Evolutionary conservation across 2,797 vertebrate genomes (phyloP).

Genomic region (Anomalospiza imberbis): DNA sequence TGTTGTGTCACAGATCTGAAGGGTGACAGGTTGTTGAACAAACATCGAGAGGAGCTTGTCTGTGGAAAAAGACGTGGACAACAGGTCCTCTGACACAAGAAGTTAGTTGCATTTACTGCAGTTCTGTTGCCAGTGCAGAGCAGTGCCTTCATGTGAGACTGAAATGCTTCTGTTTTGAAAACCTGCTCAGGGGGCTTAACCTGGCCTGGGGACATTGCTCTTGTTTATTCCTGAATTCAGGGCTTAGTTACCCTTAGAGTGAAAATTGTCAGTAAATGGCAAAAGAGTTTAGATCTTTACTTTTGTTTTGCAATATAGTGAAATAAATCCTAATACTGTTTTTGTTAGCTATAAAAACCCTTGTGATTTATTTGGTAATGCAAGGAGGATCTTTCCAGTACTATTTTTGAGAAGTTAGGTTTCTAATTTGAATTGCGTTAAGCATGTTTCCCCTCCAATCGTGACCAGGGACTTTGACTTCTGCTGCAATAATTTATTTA

Average conservation of each 20-base stretch:
- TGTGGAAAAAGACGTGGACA: background rate
- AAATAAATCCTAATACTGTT: background rate
- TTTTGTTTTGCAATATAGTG: background rate
- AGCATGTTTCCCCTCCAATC: background rate
- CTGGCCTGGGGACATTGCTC: background rate
- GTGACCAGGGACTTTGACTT: background rate
- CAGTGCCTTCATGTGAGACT: background rate
- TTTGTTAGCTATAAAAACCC: background rate
- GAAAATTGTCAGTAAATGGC: background rate
- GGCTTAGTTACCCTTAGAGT: background rate
- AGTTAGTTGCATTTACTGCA: background rate
- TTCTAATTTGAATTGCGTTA: background rate
- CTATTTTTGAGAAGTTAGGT: background rate
- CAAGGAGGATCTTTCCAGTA: background rate
- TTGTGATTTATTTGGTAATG: background rate
- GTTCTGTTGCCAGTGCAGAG: background rate
- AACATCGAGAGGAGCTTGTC: background rate
- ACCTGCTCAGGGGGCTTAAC: background rate
- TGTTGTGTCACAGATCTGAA: background rate
- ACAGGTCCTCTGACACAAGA: background rate
- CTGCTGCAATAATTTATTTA: background rate
- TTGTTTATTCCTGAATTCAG: background rate
- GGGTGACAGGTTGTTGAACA: background rate
- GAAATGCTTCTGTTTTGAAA: background rate
- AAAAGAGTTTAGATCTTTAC: background rate